Conservation (phyloP, 2,797 vertebrate species). For the Pangasius sanitwongsei region DNA sequence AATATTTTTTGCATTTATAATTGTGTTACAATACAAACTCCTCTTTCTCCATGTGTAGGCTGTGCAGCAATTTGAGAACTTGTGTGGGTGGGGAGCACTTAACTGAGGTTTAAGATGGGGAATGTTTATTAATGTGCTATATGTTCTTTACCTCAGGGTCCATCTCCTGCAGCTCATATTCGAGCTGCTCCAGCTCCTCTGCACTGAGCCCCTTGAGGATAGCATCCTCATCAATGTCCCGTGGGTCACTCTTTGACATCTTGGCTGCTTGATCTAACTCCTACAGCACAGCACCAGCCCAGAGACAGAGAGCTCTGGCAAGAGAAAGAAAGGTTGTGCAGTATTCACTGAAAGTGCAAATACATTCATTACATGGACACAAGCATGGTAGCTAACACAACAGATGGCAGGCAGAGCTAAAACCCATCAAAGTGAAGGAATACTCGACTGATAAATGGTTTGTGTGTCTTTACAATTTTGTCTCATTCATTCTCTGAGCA, state of each 20-base stretch:
- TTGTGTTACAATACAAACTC: background rate
- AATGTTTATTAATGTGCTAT: constrained; percentile 5
- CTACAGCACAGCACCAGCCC: constrained; percentile 57
- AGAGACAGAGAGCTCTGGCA: constrained; percentile 58
- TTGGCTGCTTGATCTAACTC: constrained; percentile 59
- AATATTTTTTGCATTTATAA: background rate
- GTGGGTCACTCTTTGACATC: constrained; percentile 85
- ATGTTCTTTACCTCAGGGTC: constrained; percentile 87
- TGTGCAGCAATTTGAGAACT: constrained; percentile 1
- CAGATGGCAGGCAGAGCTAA: background rate
- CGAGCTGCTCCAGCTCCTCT: constrained; percentile 87
- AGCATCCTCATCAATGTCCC: constrained; percentile 95
- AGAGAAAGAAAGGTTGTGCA: constrained; percentile 22
- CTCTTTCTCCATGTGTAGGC: background rate
- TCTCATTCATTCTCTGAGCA: constrained; percentile 4
- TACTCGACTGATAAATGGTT: background rate
- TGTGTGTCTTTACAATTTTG: background rate
- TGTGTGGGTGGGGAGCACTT: background rate
- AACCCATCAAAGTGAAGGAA: constrained; percentile 12
- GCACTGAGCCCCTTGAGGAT: constrained; percentile 87
- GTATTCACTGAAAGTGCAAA: constrained; percentile 5
- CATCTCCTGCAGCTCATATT: constrained; percentile 90
- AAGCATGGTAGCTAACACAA: background rate
- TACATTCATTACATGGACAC: constrained; percentile 22
- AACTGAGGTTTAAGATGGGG: background rate